Percentiles rank a stretch among this genome's conserved stretches.
phyloP scores from a whole-genome alignment of 1,140 invertebrate genomes.

The Ceratosolen solmsi region DNA sequence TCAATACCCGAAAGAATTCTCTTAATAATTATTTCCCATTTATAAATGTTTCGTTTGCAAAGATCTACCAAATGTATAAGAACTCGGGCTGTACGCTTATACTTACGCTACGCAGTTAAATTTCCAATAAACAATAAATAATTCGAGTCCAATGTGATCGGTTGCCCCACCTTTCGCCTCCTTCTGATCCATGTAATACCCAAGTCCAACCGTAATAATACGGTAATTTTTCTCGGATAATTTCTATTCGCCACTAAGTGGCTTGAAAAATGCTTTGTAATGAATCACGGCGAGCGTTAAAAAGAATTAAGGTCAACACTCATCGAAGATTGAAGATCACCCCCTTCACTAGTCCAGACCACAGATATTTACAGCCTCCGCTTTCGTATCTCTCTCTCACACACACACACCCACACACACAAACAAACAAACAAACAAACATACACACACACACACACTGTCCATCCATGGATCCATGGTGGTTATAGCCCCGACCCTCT shows the following conservation, averaged over 20 bases:
- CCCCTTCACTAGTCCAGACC: background rate
- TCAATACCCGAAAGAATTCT: background rate
- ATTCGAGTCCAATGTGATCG: background rate
- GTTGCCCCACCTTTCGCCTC: no score
- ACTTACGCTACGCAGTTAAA: background rate
- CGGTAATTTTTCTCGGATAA: slow-evolving; percentile 20
- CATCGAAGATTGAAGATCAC: slow-evolving; percentile 8
- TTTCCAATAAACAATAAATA: slow-evolving; percentile 19
- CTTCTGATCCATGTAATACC: background rate
- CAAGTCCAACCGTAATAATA: background rate
- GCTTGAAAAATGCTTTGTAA: background rate
- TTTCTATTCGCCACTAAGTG: slow-evolving; percentile 16
- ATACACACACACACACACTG: background rate
- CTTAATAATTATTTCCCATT: background rate
- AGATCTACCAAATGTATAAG: background rate
- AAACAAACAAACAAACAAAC: slow-evolving; percentile 6
- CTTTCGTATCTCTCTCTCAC: background rate
- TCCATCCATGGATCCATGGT: background rate
- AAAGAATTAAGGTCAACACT: slow-evolving; percentile 22
- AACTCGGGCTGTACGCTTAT: background rate
- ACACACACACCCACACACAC: background rate
- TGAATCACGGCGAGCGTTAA: slow-evolving; percentile 5
- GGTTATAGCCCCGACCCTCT: background rate
- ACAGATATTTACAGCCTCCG: slow-evolving; percentile 30
- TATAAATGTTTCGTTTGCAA: background rate